A percentile compares a stretch with the other conserved stretches of the same genome.
Evolutionary conservation across 2,113 vertebrate species (phyloP).

Genomic region (Cinclus cinclus): DNA sequence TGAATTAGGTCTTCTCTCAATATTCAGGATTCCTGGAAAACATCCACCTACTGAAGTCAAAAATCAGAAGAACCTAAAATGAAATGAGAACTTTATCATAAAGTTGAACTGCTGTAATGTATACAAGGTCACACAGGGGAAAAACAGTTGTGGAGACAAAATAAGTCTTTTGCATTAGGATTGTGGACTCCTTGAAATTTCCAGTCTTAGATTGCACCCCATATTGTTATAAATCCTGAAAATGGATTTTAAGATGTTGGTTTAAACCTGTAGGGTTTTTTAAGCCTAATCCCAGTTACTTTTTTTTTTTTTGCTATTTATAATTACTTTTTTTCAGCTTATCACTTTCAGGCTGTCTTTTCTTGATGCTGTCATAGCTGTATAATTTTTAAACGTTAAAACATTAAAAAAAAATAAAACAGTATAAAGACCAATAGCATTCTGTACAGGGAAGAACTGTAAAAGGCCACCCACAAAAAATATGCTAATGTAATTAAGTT

Average conservation of each 20-base stretch:
- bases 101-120: not conserved
- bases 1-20: not conserved
- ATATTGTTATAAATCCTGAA: not conserved
- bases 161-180: not conserved
- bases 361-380: not conserved
- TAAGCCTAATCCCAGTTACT: not conserved
- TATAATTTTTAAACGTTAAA: slow-evolving; percentile 5
- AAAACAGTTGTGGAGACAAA: not conserved
- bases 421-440: not conserved
- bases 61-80: not conserved
- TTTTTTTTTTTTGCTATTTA: not conserved
- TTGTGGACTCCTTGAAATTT: not conserved
- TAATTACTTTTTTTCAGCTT: not conserved
- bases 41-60: rapidly evolving
- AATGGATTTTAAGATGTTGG: not conserved
- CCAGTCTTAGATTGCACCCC: not conserved
- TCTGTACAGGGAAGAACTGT: not conserved
- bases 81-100: not conserved
- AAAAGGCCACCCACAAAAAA: not conserved
- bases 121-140: not conserved
- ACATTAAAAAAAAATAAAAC: not conserved
- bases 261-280: not conserved
- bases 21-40: not conserved
- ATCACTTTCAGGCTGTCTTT: not conserved
- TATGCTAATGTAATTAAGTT: slow-evolving; percentile 62